phyloP scores from a whole-genome alignment of 2,888 invertebrate genomes.

The Pelosia muscerda region DNA sequence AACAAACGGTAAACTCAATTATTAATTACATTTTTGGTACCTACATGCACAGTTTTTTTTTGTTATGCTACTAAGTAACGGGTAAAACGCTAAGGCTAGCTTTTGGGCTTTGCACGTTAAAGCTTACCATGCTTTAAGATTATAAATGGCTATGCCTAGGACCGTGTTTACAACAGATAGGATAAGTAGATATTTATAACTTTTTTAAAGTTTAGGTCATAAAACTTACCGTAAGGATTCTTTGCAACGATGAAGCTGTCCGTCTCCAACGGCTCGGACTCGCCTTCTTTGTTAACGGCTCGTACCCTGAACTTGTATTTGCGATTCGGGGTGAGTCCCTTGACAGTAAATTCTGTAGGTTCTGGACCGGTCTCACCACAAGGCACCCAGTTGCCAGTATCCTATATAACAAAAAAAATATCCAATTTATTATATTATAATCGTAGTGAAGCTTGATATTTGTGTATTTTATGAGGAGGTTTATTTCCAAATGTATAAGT shows the following conservation, averaged over 20 bases:
- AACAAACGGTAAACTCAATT: too few species aligned
- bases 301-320: slow-evolving; percentile 99
- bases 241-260: slow-evolving; percentile 95
- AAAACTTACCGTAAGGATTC: slow-evolving; percentile 96
- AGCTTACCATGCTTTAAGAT: too few species aligned
- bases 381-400: slow-evolving; percentile 98
- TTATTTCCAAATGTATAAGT: neutral
- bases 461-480: neutral
- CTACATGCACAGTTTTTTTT: neutral
- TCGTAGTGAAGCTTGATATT: neutral
- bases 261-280: slow-evolving; percentile 97
- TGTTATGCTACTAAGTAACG: neutral
- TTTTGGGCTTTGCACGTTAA: too few species aligned
- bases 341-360: slow-evolving; percentile 93
- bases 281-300: slow-evolving; percentile 98
- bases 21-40: too few species aligned
- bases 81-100: too few species aligned
- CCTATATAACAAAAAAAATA: slow-evolving; percentile 67
- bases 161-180: neutral
- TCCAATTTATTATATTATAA: neutral
- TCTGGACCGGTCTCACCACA: slow-evolving; percentile 96
- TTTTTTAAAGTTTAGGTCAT: too few species aligned
- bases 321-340: slow-evolving; percentile 97
- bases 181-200: neutral
- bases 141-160: neutral